phyloP scores from a whole-genome alignment of 2,888 invertebrate species.

The Mantis religiosa region DNA sequence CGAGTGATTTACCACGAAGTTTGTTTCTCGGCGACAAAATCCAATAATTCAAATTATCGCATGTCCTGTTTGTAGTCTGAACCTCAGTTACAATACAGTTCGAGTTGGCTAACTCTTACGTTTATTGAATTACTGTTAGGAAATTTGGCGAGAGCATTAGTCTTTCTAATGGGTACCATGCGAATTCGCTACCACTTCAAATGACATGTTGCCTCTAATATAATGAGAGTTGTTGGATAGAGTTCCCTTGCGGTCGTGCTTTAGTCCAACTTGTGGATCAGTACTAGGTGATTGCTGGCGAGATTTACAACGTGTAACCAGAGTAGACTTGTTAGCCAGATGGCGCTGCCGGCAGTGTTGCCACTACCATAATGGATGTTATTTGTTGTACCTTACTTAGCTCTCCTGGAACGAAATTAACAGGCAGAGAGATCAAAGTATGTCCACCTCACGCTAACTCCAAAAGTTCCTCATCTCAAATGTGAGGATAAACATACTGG shows the following conservation, averaged over 20 bases:
- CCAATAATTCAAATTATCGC: background rate
- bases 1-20: too few species aligned
- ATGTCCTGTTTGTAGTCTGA: background rate
- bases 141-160: background rate
- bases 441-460: too few species aligned
- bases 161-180: background rate
- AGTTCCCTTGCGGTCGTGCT: background rate
- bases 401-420: background rate
- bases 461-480: too few species aligned
- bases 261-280: background rate
- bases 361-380: too few species aligned
- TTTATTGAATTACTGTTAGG: background rate
- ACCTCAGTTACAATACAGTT: background rate
- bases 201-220: background rate
- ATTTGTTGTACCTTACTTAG: too few species aligned
- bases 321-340: background rate
- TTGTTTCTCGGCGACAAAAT: background rate
- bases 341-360: background rate
- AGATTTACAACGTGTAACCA: too few species aligned
- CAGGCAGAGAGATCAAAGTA: too few species aligned
- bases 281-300: background rate
- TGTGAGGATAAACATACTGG: too few species aligned
- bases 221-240: background rate
- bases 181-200: background rate
- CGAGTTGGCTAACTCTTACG: background rate